A percentile compares a stretch with the other conserved stretches of the same genome.
Evolutionary conservation across 2,888 invertebrate species (phyloP).

Genomic region (Drosophila paramelanica): DNA sequence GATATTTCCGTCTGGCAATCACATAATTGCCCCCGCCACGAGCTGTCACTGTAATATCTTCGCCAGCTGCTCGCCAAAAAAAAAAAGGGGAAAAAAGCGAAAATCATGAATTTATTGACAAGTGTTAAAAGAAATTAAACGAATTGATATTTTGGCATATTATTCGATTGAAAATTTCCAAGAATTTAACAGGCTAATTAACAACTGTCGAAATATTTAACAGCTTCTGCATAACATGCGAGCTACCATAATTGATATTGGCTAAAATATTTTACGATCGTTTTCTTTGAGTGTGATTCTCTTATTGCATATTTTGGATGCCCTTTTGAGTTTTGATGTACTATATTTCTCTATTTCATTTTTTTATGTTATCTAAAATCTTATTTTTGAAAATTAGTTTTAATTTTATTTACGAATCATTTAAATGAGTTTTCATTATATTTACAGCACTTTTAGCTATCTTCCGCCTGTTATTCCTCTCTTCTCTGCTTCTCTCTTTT

Average conservation of each 20-base stretch:
- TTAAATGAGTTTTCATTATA: background rate
- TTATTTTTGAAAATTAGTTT: no score
- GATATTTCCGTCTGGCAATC: conserved; percentile 34
- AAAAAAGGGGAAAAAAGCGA: background rate
- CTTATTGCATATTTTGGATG: no score
- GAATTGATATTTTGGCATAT: conserved; percentile 18
- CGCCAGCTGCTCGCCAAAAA: background rate
- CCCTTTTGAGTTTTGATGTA: no score
- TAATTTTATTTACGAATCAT: no score
- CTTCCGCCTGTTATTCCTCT: background rate
- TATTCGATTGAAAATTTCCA: background rate
- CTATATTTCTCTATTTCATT: no score
- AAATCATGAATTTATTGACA: conserved; percentile 53
- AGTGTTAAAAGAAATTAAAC: conserved; percentile 37
- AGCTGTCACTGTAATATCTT: background rate
- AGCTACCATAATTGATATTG: conserved; percentile 10
- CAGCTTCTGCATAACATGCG: background rate
- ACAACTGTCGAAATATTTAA: conserved; percentile 9
- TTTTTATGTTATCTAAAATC: background rate
- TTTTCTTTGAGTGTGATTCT: no score
- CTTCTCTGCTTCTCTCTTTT: background rate
- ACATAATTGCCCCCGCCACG: conserved; percentile 30
- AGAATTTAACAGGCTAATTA: conserved; percentile 19
- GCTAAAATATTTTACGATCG: background rate
- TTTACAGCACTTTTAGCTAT: conserved; percentile 2